Conservation (phyloP, 2,888 invertebrate species). For the Dichetophora obliterata region DNA sequence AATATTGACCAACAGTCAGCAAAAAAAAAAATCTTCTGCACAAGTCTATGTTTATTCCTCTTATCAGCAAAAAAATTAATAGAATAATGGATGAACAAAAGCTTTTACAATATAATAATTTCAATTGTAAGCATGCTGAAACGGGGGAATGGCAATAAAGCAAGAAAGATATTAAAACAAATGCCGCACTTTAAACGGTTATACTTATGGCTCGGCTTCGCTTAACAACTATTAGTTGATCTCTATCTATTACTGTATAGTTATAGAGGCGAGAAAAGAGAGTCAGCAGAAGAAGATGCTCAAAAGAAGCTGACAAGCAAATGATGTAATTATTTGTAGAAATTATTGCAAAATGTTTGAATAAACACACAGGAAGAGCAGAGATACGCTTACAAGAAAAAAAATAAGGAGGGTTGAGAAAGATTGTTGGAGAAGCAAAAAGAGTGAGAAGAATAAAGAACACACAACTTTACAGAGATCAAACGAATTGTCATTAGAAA, state of each 20-base stretch:
- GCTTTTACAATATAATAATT: not conserved
- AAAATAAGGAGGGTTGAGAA: no score
- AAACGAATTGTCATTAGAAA: no score
- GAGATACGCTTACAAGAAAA: no score
- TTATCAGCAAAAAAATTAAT: not conserved
- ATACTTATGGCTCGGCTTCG: no score
- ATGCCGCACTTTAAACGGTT: no score
- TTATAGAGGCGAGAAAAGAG: not conserved
- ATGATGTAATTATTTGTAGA: slow-evolving; percentile 6
- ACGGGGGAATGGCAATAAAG: not conserved
- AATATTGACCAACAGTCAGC: no score
- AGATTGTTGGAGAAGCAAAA: not conserved
- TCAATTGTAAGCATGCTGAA: not conserved
- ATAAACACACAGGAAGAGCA: no score
- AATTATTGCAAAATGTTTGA: not conserved
- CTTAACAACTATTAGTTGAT: not conserved
- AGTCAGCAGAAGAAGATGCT: not conserved
- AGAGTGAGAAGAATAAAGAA: not conserved
- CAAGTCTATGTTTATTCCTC: not conserved
- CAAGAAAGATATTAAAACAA: no score
- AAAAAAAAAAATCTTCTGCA: no score
- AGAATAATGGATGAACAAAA: not conserved
- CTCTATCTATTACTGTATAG: no score
- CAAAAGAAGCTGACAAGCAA: not conserved
- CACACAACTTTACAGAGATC: no score